Percentiles rank a stretch among this genome's conserved stretches.
Conservation (phyloP, 1,140 invertebrate species). For the Cherax destructor region DNA sequence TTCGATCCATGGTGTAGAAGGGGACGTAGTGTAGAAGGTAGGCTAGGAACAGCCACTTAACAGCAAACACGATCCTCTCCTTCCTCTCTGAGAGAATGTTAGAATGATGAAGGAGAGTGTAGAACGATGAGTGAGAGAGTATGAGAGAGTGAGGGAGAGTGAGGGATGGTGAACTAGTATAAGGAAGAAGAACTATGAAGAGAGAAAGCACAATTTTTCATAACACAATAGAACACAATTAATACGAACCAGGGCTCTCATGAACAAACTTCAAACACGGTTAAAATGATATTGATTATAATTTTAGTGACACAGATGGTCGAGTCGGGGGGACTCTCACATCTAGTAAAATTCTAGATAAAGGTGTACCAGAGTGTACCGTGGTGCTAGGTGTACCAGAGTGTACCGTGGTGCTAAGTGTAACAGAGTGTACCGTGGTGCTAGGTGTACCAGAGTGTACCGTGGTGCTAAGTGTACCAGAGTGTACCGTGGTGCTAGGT, state of each 20-base stretch:
- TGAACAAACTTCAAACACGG: too few species aligned
- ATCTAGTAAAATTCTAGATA: too few species aligned
- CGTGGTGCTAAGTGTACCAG: background rate
- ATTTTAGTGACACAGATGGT: too few species aligned
- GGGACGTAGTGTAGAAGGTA: slow-evolving; percentile 78
- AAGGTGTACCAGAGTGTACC: background rate
- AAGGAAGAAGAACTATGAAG: background rate
- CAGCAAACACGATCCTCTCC: slow-evolving; percentile 73
- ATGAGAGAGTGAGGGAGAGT: background rate
- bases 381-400: slow-evolving; percentile 1
- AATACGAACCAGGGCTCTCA: too few species aligned
- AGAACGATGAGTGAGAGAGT: background rate
- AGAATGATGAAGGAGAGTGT: background rate
- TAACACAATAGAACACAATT: too few species aligned
- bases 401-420: background rate
- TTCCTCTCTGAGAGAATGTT: slow-evolving; percentile 27
- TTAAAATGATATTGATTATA: too few species aligned
- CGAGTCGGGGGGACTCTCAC: too few species aligned
- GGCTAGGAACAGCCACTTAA: slow-evolving; percentile 76
- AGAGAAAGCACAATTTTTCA: background rate
- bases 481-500: background rate
- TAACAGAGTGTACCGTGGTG: too few species aligned
- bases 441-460: background rate
- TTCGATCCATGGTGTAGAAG: slow-evolving; percentile 78
- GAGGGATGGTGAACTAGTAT: background rate